Percentiles rank a stretch among this genome's conserved stretches.
These are phyloP conservation scores for Epinephelus moara DNA, from an alignment of 2,113 vertebrate genomes.

Conservation along the genomic window DNA sequence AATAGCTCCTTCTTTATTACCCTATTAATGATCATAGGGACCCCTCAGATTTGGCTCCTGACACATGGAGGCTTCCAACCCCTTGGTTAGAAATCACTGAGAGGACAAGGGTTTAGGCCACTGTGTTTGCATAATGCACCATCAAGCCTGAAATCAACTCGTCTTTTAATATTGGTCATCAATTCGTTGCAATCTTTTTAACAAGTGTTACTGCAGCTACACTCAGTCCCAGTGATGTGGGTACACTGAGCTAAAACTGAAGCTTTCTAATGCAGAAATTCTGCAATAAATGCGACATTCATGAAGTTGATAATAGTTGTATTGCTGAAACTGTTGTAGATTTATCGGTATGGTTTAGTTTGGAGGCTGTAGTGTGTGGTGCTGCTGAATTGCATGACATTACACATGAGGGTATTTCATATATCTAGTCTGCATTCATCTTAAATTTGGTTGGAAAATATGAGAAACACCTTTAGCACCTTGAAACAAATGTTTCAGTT, in stretches of 20 bases:
- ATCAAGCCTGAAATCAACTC: neutral
- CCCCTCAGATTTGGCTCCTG: neutral
- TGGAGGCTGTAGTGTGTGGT: neutral
- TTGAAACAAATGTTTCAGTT: neutral
- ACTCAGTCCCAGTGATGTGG: neutral
- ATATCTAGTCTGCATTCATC: neutral
- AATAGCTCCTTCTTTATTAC: neutral
- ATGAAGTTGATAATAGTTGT: neutral
- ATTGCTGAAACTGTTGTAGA: neutral
- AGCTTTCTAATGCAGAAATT: neutral
- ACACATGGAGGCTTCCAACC: neutral
- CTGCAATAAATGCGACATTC: neutral
- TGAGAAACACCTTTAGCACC: neutral
- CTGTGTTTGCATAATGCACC: too few relatives aligned
- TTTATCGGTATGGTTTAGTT: neutral
- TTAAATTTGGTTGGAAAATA: neutral
- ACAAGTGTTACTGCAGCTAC: neutral
- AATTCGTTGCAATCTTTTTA: neutral
- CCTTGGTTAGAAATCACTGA: neutral
- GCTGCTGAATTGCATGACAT: too few relatives aligned
- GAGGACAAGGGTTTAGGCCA: neutral
- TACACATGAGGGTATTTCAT: neutral
- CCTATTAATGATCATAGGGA: neutral
- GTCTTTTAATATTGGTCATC: neutral
- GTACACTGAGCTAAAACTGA: neutral